phyloP scores from a whole-genome alignment of 2,888 invertebrate species.

The Phyto melanocephala region DNA sequence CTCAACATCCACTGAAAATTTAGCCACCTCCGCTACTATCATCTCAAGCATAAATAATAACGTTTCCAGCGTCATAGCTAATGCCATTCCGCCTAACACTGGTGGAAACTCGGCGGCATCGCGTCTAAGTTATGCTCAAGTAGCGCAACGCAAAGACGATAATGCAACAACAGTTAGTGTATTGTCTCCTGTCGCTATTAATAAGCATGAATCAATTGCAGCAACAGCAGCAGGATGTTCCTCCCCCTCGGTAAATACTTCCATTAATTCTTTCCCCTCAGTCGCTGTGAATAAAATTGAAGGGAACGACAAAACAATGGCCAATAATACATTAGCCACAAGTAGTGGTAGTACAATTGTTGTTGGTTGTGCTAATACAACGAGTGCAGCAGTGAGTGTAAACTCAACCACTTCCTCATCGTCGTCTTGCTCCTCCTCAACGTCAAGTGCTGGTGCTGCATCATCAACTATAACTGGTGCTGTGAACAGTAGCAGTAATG shows the following conservation, averaged over 20 bases:
- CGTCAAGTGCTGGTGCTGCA: conserved; percentile 59
- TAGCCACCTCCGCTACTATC: conserved; percentile 53
- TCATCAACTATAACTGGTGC: conserved; percentile 62
- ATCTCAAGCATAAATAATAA: conserved; percentile 48
- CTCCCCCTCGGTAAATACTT: conserved; percentile 19
- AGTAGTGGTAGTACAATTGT: conserved; percentile 40
- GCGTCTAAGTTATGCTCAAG: conserved; percentile 83
- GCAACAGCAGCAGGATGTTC: conserved; percentile 21
- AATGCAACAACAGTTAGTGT: conserved; percentile 53
- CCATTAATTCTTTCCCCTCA: conserved; percentile 38
- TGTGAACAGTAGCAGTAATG: conserved; percentile 67
- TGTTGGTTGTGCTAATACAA: conserved; percentile 30
- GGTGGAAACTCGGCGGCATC: conserved; percentile 69
- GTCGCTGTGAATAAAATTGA: conserved; percentile 52
- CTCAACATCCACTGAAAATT: conserved; percentile 73
- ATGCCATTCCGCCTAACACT: not conserved
- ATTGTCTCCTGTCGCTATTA: conserved; percentile 58
- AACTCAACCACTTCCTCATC: conserved; percentile 25
- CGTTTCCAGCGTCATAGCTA: conserved; percentile 10
- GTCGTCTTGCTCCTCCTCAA: conserved; percentile 47
- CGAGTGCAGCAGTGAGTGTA: conserved; percentile 15
- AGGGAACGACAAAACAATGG: conserved; percentile 28
- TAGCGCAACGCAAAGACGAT: conserved; percentile 82
- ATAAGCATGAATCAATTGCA: conserved; percentile 57
- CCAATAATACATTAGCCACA: conserved; percentile 30